phyloP scores from a whole-genome alignment of 2,113 vertebrate genomes.

The Antechinus stuartii region DNA sequence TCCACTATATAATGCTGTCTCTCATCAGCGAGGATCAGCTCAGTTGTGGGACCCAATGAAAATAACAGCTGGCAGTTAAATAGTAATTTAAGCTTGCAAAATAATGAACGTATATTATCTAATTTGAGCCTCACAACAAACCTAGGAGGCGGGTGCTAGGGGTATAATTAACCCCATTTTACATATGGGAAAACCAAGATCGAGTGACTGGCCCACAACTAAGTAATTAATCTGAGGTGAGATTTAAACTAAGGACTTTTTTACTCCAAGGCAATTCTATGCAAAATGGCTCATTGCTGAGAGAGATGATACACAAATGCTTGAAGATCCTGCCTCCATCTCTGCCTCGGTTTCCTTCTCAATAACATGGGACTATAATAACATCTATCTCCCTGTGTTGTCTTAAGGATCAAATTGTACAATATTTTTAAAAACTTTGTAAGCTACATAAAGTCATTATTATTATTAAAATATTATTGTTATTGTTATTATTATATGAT shows the following conservation, averaged over 20 bases:
- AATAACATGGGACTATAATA: background rate
- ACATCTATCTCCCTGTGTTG: background rate
- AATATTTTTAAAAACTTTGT: background rate
- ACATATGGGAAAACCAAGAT: background rate
- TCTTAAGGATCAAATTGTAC: background rate
- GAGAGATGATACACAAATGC: background rate
- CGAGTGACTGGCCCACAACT: conserved; percentile 1
- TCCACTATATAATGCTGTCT: background rate
- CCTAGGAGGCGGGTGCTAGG: background rate
- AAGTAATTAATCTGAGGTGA: background rate
- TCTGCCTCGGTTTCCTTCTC: background rate
- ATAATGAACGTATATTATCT: background rate
- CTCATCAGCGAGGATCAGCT: background rate
- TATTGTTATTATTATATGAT: background rate
- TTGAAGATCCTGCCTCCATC: background rate
- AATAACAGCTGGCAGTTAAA: background rate
- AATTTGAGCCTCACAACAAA: background rate
- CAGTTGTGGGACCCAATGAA: background rate
- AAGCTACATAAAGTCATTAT: background rate
- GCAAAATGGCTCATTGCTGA: background rate
- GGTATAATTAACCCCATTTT: background rate
- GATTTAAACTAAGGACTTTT: background rate
- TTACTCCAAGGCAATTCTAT: background rate
- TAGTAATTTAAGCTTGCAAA: background rate
- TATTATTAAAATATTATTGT: background rate